Base-by-base conservation (phyloP, 1,140 invertebrate species). In the Ptiloglossa arizonensis region DNA sequence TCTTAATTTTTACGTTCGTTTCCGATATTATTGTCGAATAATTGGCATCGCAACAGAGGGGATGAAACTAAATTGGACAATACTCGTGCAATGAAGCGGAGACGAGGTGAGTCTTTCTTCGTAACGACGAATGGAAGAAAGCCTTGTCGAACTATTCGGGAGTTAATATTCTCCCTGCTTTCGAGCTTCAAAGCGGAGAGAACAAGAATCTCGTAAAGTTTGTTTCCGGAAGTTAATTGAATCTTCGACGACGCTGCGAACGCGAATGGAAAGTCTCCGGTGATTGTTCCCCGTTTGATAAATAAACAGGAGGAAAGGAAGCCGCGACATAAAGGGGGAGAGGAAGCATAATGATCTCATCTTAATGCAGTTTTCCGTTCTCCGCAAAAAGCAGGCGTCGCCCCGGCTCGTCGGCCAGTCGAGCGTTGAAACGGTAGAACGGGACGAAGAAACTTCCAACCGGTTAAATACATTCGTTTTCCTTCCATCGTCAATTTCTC, bases 401-500 rank as follows among this genome's bases (percentile, higher is more conserved):
- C 17, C 27, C 19, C 27, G 17, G 48, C 11, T 29, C 27, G 24
- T n/a, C 52, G 41, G 1, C 8, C n/a, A 0, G 11, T 15, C 17
- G 5, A 32, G 19, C 15, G 24, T 3, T 15, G 22, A 48, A 67
- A 32, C 6, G 15, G 35, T 4, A n/a, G n/a, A 19, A n/a, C 1
- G 50, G 13, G 38, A 19, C 0, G 1, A 32, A 32, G 19, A 15
- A 27, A 59, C 52, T 70, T 77, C 56, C 22, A 44, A 46, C 17
- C 73, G 29, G 59, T 62, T 56, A 54, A 63, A 38, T 71, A 54
- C 52, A 54, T 79, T 79, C 62, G 71, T 62, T 60, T 63, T 17
- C 27, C 35, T 75, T 64, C 38, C 77, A 71, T 75, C 71, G 79
- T 81, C 70, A 59, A 48, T 79, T 81, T 72, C 70, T 79, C 80